A percentile compares a stretch with the other conserved stretches of the same genome.
Conservation (phyloP, 2,888 invertebrate genomes). For the Sphaeridia pumilis region DNA sequence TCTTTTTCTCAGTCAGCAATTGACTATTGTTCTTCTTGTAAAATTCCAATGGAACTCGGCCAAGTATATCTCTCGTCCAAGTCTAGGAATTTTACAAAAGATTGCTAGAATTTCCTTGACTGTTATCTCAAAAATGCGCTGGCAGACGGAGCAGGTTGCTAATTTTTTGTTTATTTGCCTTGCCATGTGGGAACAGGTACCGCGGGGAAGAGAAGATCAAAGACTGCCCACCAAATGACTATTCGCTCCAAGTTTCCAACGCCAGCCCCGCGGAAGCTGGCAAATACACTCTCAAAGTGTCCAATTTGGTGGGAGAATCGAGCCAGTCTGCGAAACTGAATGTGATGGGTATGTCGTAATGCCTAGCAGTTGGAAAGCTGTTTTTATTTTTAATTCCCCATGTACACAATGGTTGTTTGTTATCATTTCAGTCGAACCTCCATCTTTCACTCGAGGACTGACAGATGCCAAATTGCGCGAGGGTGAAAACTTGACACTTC, state of each 20-base stretch:
- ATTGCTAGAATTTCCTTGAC: too few species aligned
- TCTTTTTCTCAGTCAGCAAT: not conserved
- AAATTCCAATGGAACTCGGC: too few species aligned
- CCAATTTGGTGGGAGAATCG: slow-evolving; percentile 38
- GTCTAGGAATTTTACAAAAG: too few species aligned
- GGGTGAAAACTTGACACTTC: slow-evolving; percentile 54
- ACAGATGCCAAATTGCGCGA: slow-evolving; percentile 58
- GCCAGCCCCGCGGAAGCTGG: slow-evolving; percentile 36
- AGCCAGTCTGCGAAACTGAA: slow-evolving; percentile 25
- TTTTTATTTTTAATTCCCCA: slow-evolving; percentile 1
- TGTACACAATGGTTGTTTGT: not conserved
- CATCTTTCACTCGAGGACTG: slow-evolving; percentile 59
- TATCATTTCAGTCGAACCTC: slow-evolving; percentile 54
- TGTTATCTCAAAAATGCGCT: too few species aligned
- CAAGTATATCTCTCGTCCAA: too few species aligned
- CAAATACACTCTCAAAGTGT: slow-evolving; percentile 38
- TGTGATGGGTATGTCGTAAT: slow-evolving; percentile 18
- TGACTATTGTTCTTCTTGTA: too few species aligned
- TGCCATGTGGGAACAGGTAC: slow-evolving; percentile 3
- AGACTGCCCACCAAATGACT: slow-evolving; percentile 10
- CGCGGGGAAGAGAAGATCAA: slow-evolving; percentile 14
- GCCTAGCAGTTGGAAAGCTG: not conserved
- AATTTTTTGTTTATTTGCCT: not conserved
- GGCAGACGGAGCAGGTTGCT: too few species aligned
- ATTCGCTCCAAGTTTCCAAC: slow-evolving; percentile 10